phyloP scores from a whole-genome alignment of 2,888 invertebrate genomes.

The Synanthedon formicaeformis region DNA sequence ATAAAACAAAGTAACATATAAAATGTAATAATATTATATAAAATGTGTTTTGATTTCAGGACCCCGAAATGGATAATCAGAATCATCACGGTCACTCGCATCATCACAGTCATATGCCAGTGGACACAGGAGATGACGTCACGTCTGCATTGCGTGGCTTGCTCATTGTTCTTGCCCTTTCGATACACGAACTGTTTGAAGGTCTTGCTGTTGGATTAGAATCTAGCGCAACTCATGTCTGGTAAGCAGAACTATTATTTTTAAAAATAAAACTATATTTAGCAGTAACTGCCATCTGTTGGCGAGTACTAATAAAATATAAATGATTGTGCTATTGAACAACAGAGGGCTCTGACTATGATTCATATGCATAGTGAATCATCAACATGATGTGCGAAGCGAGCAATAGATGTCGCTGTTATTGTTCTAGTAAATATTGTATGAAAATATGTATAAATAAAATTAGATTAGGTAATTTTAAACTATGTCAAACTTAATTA shows the following conservation, averaged over 20 bases:
- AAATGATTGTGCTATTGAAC: too few relatives aligned
- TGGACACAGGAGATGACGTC: conserved; percentile 44
- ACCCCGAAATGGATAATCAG: conserved; percentile 27
- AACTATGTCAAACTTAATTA: too few relatives aligned
- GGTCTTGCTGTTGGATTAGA: conserved; percentile 86
- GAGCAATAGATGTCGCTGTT: too few relatives aligned
- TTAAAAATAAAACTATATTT: not conserved
- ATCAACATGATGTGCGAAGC: too few relatives aligned
- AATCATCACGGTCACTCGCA: conserved; percentile 28
- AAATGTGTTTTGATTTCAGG: conserved; percentile 20
- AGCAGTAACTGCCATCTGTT: conserved; percentile 16
- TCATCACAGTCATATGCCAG: conserved; percentile 59
- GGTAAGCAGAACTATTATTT: conserved; percentile 28
- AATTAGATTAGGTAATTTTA: too few relatives aligned
- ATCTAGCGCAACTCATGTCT: conserved; percentile 58
- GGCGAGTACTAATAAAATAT: conserved; percentile 13
- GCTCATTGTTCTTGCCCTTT: conserved; percentile 84
- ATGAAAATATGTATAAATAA: too few relatives aligned
- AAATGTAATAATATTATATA: too few relatives aligned
- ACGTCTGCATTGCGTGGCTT: conserved; percentile 76
- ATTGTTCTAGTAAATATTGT: too few relatives aligned
- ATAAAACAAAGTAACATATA: too few relatives aligned
- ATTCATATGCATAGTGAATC: too few relatives aligned
- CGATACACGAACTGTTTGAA: conserved; percentile 89
- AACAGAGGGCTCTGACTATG: too few relatives aligned